A percentile compares a stretch with the other conserved stretches of the same genome.
Conservation (phyloP, 2,888 invertebrate genomes). For the Nebria salina region DNA sequence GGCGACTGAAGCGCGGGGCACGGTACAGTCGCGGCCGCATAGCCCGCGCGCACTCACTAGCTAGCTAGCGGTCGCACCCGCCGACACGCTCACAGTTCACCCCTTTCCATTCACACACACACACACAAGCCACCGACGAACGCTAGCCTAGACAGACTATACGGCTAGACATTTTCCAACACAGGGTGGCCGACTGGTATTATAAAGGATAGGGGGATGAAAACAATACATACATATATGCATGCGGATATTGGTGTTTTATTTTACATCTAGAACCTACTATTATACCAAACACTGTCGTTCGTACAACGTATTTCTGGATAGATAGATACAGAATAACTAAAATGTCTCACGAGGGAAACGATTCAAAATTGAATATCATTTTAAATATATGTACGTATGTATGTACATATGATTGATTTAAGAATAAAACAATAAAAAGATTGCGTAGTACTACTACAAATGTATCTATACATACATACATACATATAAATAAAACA, state of each 20-base stretch:
- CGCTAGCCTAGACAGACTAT: too few relatives aligned
- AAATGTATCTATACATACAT: neutral
- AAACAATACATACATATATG: neutral
- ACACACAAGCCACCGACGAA: neutral
- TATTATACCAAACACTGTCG: neutral
- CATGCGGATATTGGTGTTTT: neutral
- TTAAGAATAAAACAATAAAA: too few relatives aligned
- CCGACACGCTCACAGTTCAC: neutral
- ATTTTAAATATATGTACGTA: too few relatives aligned
- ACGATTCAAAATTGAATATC: too few relatives aligned
- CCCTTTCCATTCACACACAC: conserved; percentile 3
- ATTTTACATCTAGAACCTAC: neutral
- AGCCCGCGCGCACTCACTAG: neutral
- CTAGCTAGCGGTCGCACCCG: neutral
- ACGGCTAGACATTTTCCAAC: too few relatives aligned
- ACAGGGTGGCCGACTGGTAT: too few relatives aligned
- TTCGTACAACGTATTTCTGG: neutral
- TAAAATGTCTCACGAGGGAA: too few relatives aligned
- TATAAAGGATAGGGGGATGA: neutral
- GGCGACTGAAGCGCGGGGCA: neutral
- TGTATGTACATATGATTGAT: too few relatives aligned
- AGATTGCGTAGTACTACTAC: too few relatives aligned
- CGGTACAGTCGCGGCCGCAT: neutral
- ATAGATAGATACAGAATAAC: neutral
- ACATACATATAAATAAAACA: neutral